A percentile compares a stretch with the other conserved stretches of the same genome.
Conservation (phyloP, 2,888 invertebrate genomes). For the Phymatocera aterrima region DNA sequence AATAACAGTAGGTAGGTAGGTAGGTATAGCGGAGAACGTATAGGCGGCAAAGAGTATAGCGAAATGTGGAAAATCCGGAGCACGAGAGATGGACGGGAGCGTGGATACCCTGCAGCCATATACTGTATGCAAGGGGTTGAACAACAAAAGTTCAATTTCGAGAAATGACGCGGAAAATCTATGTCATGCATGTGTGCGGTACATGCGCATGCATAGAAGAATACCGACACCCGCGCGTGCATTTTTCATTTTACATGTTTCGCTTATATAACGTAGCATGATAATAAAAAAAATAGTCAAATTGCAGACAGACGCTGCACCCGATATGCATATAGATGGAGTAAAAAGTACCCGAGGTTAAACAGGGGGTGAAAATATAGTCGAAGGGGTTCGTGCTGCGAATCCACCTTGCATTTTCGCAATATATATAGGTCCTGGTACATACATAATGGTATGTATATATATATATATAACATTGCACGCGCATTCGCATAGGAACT, state of each 20-base stretch:
- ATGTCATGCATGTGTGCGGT: constrained; percentile 49
- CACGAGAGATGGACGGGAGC: constrained; percentile 48
- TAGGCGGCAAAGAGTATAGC: constrained; percentile 57
- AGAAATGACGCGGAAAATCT: constrained; percentile 67
- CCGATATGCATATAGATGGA: background rate
- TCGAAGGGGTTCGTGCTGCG: constrained; percentile 3
- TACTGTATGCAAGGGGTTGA: constrained; percentile 58
- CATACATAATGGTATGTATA: no score
- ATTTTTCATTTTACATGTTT: constrained; percentile 54
- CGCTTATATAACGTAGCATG: constrained; percentile 46
- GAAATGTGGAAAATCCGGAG: constrained; percentile 52
- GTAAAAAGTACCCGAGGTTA: background rate
- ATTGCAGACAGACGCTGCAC: background rate
- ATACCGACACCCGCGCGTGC: background rate
- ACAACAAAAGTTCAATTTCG: constrained; percentile 71
- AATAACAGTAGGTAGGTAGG: constrained; percentile 49
- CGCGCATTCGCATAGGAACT: no score
- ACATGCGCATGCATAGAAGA: no score
- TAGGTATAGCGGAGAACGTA: background rate
- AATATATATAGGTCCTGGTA: no score
- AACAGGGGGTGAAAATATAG: background rate
- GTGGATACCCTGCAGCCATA: constrained; percentile 52
- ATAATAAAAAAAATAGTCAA: background rate
- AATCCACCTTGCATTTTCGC: constrained; percentile 1
- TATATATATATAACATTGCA: no score